A percentile compares a stretch with the other conserved stretches of the same genome.
These are phyloP conservation scores for Rhamnusium bicolor DNA, from an alignment of 2,888 invertebrate species.

Conservation along the genomic window DNA sequence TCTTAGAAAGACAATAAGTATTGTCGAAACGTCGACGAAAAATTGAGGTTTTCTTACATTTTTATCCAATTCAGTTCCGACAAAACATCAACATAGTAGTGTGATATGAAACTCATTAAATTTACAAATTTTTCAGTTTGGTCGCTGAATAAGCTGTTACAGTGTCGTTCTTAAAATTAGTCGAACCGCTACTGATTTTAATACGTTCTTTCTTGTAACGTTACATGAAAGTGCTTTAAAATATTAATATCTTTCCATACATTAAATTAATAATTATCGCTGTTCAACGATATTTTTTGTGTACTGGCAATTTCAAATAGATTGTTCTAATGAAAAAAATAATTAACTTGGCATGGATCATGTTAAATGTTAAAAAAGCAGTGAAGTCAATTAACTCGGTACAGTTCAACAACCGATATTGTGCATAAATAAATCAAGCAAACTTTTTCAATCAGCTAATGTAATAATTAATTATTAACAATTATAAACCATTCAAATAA, in stretches of 20 bases:
- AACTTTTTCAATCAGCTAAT: neutral
- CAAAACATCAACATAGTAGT: too few species aligned
- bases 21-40: too few species aligned
- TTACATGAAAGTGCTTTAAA: too few species aligned
- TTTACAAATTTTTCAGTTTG: too few species aligned
- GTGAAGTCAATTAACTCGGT: neutral
- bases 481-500: slow-evolving; percentile 13
- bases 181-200: too few species aligned
- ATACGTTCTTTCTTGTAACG: too few species aligned
- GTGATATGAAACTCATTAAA: too few species aligned
- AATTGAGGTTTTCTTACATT: too few species aligned
- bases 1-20: too few species aligned
- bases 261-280: neutral
- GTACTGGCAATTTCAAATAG: neutral
- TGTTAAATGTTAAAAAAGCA: neutral
- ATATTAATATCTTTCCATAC: neutral
- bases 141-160: too few species aligned
- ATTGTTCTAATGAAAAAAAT: neutral
- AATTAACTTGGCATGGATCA: neutral
- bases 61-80: too few species aligned
- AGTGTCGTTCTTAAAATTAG: too few species aligned
- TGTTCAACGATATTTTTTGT: neutral
- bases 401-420: slow-evolving; percentile 5
- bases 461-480: slow-evolving; percentile 5
- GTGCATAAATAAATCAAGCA: neutral